These are phyloP conservation scores for Nannoperca australis DNA, from an alignment of 2,797 vertebrate species.

Conservation along the genomic window DNA sequence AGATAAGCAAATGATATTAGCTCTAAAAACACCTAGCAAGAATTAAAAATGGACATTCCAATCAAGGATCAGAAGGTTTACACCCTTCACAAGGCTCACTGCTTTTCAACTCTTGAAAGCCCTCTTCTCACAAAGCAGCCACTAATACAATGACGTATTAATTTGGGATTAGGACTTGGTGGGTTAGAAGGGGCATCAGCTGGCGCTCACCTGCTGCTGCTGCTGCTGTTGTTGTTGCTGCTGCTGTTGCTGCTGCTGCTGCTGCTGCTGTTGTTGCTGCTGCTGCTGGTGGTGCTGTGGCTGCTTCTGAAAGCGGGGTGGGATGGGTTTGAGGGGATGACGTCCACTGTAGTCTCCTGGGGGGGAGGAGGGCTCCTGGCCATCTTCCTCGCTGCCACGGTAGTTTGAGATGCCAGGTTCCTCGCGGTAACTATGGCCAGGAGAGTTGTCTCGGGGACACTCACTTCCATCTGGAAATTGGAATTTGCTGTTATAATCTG, in stretches of 20 bases:
- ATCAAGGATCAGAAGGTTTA: conserved; percentile 14
- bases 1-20: conserved; percentile 6
- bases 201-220: conserved; percentile 74
- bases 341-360: conserved; percentile 90
- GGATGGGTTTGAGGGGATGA: conserved; percentile 88
- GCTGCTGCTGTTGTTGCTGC: conserved; percentile 78
- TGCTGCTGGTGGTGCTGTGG: conserved; percentile 76
- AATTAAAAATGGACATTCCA: conserved; percentile 12
- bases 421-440: conserved; percentile 85
- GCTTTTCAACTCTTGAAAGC: conserved; percentile 14
- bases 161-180: conserved; percentile 25
- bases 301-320: conserved; percentile 95
- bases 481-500: not conserved
- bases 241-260: conserved; percentile 84
- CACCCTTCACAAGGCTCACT: not conserved
- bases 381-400: conserved; percentile 90
- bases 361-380: conserved; percentile 87
- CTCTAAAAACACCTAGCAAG: not conserved
- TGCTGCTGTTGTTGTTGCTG: conserved; percentile 85
- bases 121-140: conserved; percentile 7
- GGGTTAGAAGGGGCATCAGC: conserved; percentile 9
- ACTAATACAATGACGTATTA: conserved; percentile 25
- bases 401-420: conserved; percentile 75
- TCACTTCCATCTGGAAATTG: conserved; percentile 73
- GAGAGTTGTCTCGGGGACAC: conserved; percentile 81